Base-by-base conservation (phyloP, 2,888 invertebrate genomes). In the Heliothis peltigera region DNA sequence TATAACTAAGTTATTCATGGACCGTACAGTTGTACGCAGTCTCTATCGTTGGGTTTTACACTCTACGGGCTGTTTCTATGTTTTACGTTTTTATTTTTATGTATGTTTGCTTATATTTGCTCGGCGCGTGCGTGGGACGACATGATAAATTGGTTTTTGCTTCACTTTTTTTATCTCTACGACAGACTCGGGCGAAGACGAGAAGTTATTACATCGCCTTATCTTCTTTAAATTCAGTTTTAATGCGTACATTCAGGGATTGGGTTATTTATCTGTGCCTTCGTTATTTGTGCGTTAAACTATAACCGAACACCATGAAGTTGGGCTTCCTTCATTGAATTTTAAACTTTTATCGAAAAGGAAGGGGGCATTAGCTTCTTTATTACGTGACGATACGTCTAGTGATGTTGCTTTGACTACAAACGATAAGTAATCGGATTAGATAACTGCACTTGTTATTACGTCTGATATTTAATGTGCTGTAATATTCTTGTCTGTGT, bases 11-110 rank as follows among this genome's bases (percentile, higher is more conserved):
- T 94, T 93, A 93, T 93, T 92, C 89, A 88, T 89, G 88, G 89
- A 87, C 89, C 88, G 92, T 90, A 88, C 89, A 84, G 84, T 84
- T 85, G 91, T 90, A 87, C 86, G 85, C 88, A 85, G 91, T 92
- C 89, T 88, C 87, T 91, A 92, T 94, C 94, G 93, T 95, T 95
- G 95, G 91, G 93, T 94, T 93, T 95, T 95, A 94, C 94, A 93
- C 90, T 90, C 89, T 89, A 90, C 88, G 88, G 87, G 87, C 86
- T 89, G 90, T 90, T 91, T 85, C 86, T 87, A 86, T 84, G 88
- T 87, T 88, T 87, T 87, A 84, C 84, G 84, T 86, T 89, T 89
- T 89, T 90, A 87, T 89, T 91, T 90, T 89, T 87, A 82, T 89
- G 87, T 89, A 83, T 89, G 87, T 92, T 91, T 90, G 90, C 91